Conservation (phyloP, 1,140 invertebrate genomes). For the Anoplolepis gracilipes region DNA sequence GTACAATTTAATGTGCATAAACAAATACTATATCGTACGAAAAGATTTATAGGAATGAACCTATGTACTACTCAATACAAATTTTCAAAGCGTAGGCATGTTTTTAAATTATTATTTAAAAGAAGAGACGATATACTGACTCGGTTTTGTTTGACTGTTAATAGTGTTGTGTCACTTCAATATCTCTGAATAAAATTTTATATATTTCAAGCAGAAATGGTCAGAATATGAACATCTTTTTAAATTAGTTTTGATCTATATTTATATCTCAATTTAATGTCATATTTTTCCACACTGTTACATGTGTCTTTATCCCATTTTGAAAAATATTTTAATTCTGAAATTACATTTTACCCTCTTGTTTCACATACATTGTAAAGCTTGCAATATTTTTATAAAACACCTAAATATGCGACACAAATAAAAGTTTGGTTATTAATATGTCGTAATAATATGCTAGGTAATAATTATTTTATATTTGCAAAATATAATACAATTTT, state of each 20-base stretch:
- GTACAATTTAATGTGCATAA: neutral
- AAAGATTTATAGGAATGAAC: neutral
- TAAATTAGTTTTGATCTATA: neutral
- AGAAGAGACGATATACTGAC: neutral
- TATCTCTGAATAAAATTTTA: neutral
- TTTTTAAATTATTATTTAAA: slow-evolving; percentile 10
- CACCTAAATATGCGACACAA: neutral
- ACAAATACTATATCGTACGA: neutral
- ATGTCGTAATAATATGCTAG: no score
- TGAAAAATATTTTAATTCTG: neutral
- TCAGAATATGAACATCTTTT: neutral
- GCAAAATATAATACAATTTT: slow-evolving; percentile 12
- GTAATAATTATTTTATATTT: slow-evolving; percentile 6
- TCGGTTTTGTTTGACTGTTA: neutral
- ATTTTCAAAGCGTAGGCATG: neutral
- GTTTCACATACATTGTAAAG: neutral
- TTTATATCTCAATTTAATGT: neutral
- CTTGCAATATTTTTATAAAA: neutral
- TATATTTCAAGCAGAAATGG: slow-evolving; percentile 2
- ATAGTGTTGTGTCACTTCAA: neutral
- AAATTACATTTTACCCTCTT: slow-evolving; percentile 9
- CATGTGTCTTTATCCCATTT: neutral
- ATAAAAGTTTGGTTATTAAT: neutral
- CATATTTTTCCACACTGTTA: neutral
- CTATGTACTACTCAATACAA: neutral